Conservation (phyloP, 1,140 invertebrate genomes). For the Phocides pigmalion region DNA sequence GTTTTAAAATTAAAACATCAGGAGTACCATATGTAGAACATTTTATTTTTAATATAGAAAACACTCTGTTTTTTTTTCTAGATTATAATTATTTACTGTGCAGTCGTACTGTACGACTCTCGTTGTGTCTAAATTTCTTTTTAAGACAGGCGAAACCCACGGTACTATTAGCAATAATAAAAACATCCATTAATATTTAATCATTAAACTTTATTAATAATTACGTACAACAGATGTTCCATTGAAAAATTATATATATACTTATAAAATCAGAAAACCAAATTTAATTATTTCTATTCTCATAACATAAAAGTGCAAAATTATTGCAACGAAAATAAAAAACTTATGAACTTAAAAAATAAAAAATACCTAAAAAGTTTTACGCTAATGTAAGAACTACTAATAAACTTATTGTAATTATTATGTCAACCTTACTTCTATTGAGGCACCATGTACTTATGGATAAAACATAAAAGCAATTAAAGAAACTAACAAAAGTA, state of each 20-base stretch:
- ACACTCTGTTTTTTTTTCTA: no score
- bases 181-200: not conserved
- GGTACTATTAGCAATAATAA: no score
- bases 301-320: not conserved
- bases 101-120: no score
- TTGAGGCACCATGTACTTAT: constrained; percentile 13
- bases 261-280: no score
- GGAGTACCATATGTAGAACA: no score
- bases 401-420: not conserved
- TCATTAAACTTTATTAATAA: constrained; percentile 7
- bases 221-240: not conserved
- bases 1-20: no score
- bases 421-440: constrained; percentile 4
- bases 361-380: not conserved
- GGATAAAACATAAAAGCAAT: not conserved
- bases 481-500: not conserved
- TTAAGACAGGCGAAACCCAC: no score
- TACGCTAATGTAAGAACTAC: not conserved
- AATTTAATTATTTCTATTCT: not conserved
- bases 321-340: not conserved
- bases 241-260: not conserved
- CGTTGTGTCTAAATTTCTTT: no score
- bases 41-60: no score
- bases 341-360: not conserved
- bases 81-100: no score